Evolutionary conservation across 2,797 vertebrate genomes (phyloP), one percentile per base, ranked within the genome.

Genomic region (Darevskia nairensis): DNA sequence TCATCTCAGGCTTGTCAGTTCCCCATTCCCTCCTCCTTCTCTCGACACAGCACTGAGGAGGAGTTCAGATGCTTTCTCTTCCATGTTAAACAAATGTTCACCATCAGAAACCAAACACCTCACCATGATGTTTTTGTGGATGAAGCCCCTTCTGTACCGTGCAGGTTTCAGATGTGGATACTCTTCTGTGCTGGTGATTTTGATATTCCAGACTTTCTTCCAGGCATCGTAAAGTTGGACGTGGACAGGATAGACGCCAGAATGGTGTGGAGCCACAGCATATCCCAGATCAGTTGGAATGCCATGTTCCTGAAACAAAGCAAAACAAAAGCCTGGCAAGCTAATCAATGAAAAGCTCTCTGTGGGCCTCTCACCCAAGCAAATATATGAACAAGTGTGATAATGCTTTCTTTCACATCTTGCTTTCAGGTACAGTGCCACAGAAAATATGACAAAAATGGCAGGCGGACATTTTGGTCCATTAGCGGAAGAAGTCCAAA

Each of bases 261-360:
- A 99, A 92, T 99, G 99, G 94, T 99, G 99, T 11, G 99, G 99
- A 61, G 99, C 98, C 90, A 99, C 99, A 0, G 99, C 99, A 1
- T 99, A 99, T 82, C 98, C 99, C 97, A 98, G 92, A 89, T 97
- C 96, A 2, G 96, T 97, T 68, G 97, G 97, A 94, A 97, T 97
- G n/a, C 96, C 94, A 0, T 97, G 97, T 71, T 97, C 97, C 97
- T 97, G 88, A 89, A 93, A 94, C 15, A 88, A 0, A 92, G 80
- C 15, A 90, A 41, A 82, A 91, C 77, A 17, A 88, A 83, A 0
- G 44, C 80, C 88, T 74, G 74, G 86, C 55, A 90, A 88, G 69
- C 8, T 4, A 21, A 86, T 44, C 4, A 90, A 80, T 15, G 27
- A 84, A 29, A 68, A 71, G 69, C 69, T 32, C 29, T 74, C n/a